A percentile compares a stretch with the other conserved stretches of the same genome.
Evolutionary conservation across 2,797 vertebrate species (phyloP).

Genomic region (Cyprinodon diabolis): DNA sequence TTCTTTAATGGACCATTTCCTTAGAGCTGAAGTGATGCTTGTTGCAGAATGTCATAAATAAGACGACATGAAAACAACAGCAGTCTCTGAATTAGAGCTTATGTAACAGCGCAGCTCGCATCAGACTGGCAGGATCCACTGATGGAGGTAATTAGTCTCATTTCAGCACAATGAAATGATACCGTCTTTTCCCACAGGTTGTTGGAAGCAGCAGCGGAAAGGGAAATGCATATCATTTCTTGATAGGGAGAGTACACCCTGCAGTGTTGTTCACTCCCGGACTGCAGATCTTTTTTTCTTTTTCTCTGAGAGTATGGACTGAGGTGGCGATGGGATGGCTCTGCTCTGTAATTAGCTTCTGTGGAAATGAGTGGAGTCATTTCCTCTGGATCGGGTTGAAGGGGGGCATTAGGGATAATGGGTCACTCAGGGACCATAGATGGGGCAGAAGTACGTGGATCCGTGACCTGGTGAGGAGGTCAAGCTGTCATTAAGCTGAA

Average conservation of each 20-base stretch:
- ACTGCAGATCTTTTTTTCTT: constrained; percentile 28
- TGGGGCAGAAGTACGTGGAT: constrained; percentile 15
- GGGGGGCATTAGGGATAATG: constrained; percentile 40
- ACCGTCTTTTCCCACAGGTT: constrained; percentile 51
- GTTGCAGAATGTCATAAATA: not conserved
- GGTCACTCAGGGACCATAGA: constrained; percentile 41
- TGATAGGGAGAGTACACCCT: constrained; percentile 46
- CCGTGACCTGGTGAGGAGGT: constrained; percentile 24
- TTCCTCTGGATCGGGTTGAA: constrained; percentile 62
- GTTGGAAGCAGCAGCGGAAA: constrained; percentile 30
- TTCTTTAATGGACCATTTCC: not conserved
- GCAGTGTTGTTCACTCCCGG: constrained; percentile 14
- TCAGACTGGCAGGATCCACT: constrained; percentile 15
- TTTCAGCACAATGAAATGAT: constrained; percentile 22
- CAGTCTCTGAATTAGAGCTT: not conserved
- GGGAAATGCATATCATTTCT: constrained; percentile 41
- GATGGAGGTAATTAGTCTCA: constrained; percentile 25
- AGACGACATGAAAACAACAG: not conserved
- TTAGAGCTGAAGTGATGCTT: not conserved
- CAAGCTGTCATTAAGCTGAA: constrained; percentile 7
- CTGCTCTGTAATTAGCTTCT: constrained; percentile 60
- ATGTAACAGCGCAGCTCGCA: constrained; percentile 11
- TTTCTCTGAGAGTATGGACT: constrained; percentile 20
- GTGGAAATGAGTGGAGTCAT: constrained; percentile 71
- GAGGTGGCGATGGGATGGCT: constrained; percentile 16